phyloP scores from a whole-genome alignment of 2,888 invertebrate genomes.

The Deroplatys truncata region DNA sequence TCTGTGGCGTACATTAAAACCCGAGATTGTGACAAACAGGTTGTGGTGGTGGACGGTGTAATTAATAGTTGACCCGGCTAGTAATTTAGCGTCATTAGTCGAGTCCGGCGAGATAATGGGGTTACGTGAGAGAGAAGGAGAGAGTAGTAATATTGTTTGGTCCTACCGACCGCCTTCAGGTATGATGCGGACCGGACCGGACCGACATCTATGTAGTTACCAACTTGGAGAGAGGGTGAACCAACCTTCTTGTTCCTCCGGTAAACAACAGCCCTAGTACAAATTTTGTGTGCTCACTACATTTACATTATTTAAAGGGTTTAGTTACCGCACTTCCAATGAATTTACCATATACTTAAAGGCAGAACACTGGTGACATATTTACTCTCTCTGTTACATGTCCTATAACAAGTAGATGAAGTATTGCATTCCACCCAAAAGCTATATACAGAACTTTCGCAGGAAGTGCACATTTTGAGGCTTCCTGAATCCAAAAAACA shows the following conservation, averaged over 20 bases:
- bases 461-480: no score
- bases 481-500: no score
- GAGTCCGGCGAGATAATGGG: slow-evolving; percentile 17
- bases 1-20: neutral
- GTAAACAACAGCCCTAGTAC: neutral
- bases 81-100: slow-evolving; percentile 27
- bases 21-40: neutral
- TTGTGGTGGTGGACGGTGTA: neutral
- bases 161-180: neutral
- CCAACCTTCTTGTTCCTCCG: neutral
- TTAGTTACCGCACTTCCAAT: no score
- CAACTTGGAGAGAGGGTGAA: neutral
- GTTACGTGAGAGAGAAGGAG: slow-evolving; percentile 4
- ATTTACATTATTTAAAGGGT: neutral
- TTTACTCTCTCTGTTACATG: no score
- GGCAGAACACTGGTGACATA: no score
- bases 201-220: neutral
- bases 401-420: no score
- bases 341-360: no score
- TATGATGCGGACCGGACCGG: neutral
- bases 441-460: no score
- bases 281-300: neutral
- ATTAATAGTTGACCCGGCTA: slow-evolving; percentile 27
- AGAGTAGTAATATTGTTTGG: slow-evolving; percentile 4
- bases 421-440: no score